Conservation (phyloP, 2,888 invertebrate genomes). For the Ceraclea dissimilis region DNA sequence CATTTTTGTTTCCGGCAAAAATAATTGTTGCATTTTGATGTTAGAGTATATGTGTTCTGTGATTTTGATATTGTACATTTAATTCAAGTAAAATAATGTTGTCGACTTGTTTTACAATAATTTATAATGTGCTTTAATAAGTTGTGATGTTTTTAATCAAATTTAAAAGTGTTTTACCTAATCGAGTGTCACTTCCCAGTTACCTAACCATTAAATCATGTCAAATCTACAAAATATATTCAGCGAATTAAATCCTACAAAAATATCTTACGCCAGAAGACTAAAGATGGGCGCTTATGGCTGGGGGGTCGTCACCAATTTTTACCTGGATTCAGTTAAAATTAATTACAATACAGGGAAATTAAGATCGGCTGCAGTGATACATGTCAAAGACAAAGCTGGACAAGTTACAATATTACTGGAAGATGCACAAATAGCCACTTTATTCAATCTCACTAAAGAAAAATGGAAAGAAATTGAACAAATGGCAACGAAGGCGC, state of each 20-base stretch:
- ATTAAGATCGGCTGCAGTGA: conserved; percentile 34
- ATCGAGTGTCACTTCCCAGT: too few relatives aligned
- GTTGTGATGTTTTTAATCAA: too few relatives aligned
- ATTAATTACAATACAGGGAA: conserved; percentile 32
- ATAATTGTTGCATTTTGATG: too few relatives aligned
- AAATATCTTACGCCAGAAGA: conserved; percentile 16
- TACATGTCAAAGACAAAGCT: conserved; percentile 37
- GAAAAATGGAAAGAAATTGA: conserved; percentile 40
- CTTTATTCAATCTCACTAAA: conserved; percentile 36
- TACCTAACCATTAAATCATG: too few relatives aligned
- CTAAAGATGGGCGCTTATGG: conserved; percentile 22
- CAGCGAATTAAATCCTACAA: conserved; percentile 5
- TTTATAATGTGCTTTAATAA: too few relatives aligned
- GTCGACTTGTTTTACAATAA: too few relatives aligned
- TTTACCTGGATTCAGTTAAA: conserved; percentile 42
- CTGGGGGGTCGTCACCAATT: conserved; percentile 41
- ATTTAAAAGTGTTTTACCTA: too few relatives aligned
- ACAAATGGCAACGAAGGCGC: conserved; percentile 32
- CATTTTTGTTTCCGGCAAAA: too few relatives aligned
- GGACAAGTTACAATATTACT: conserved; percentile 39
- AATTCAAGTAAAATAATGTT: too few relatives aligned
- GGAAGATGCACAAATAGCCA: conserved; percentile 35
- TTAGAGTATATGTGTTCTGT: too few relatives aligned
- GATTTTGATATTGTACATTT: too few relatives aligned
- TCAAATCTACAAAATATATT: conserved; percentile 6